Percentiles rank a stretch among this genome's conserved stretches.
Conservation (phyloP, 2,113 vertebrate species). For the Pygoscelis antarcticus region DNA sequence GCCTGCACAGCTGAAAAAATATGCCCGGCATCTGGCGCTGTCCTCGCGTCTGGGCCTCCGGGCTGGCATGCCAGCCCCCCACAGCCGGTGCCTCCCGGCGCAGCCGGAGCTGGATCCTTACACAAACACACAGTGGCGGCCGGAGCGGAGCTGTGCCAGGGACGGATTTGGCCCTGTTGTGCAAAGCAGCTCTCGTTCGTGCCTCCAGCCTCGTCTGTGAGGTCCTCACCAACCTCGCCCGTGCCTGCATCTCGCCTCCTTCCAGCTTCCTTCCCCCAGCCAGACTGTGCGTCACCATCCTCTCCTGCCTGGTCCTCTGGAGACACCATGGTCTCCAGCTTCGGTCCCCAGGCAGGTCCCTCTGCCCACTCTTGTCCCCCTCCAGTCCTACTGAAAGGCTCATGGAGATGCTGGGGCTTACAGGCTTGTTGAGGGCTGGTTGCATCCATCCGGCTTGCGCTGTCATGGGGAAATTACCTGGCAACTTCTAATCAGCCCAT, state of each 20-base stretch:
- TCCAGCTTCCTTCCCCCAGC: background rate
- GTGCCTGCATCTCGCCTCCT: background rate
- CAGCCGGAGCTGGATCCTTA: background rate
- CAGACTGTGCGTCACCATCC: background rate
- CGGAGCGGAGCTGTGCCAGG: background rate
- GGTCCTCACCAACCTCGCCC: background rate
- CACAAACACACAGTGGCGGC: background rate
- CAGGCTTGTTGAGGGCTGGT: background rate
- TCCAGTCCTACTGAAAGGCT: background rate
- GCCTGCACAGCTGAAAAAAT: slow-evolving; percentile 66
- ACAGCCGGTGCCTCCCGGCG: background rate
- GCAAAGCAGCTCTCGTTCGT: slow-evolving; percentile 30
- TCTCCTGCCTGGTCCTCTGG: background rate
- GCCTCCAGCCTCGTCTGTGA: background rate
- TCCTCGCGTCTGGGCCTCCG: background rate
- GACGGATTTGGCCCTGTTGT: background rate
- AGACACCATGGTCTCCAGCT: background rate
- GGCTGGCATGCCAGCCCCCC: background rate
- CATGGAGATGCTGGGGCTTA: background rate
- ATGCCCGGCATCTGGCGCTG: slow-evolving; percentile 48
- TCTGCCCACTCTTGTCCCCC: background rate
- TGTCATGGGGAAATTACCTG: fast-evolving
- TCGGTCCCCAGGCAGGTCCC: background rate
- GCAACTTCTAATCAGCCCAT: background rate
- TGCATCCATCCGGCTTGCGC: background rate